Evolutionary conservation across 2,797 vertebrate species (phyloP), one percentile per base, ranked within the genome.

Genomic region (Channallabes apus): DNA sequence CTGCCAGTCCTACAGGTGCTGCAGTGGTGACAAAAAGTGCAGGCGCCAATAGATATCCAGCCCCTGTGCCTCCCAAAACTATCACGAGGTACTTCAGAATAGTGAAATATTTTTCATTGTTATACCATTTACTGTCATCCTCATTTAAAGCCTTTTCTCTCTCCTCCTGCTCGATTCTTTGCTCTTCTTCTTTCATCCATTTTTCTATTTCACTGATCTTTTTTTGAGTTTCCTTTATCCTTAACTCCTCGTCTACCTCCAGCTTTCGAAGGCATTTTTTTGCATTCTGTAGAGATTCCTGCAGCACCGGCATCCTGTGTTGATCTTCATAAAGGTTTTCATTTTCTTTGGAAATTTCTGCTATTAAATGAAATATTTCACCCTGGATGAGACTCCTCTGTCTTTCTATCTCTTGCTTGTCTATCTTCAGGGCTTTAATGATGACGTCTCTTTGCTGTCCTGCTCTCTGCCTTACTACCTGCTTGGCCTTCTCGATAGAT

Each of bases 161-260:
- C 32, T 56, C 75, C 9, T 80, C 80, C 3, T 46, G 62, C 67
- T 56, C 68, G 32, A 29, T 84, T 41, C 54, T 86, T 59, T 84
- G 3, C 78, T 77, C 41, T 69, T 82, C 87, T 69, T 84, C 72
- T 22, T 17, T 0, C 0, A 51, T 77, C 80, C 85, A 87, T 51
- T 5, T 15, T 0, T 76, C 24, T 3, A 87, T 4, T 0, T 76
- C 15, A 18, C 38, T 51, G 35, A 11, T 14, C 29, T 88, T 15
- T 18, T 41, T 24, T 4, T 80, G 4, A 18, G 2, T 0, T 73
- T 82, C 32, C 8, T 35, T 6, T n/a, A 1, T 14, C 32, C 46
- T 46, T 8, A 46, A 46, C 38, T 35, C 3, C 15, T 38, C 11
- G 24, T 80, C 29, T 27, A 56, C 4, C 29, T 46, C 6, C 24